Conservation (phyloP, 2,888 invertebrate species). For the Drosophila buzzatii region DNA sequence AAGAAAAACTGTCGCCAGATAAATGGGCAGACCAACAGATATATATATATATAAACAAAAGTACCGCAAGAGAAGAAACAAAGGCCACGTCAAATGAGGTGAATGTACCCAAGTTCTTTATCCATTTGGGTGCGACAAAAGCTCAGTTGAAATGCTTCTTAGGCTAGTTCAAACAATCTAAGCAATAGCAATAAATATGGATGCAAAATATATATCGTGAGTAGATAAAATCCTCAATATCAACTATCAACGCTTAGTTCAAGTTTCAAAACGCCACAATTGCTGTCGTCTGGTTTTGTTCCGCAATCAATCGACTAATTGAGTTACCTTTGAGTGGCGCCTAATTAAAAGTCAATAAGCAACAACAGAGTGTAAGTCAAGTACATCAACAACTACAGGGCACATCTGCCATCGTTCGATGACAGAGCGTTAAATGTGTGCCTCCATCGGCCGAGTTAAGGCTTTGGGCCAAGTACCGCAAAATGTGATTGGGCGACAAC, state of each 20-base stretch:
- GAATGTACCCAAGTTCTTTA: slow-evolving; percentile 56
- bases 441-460: slow-evolving; percentile 33
- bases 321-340: slow-evolving; percentile 24
- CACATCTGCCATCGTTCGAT: slow-evolving; percentile 22
- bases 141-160: slow-evolving; percentile 32
- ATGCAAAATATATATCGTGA: background rate
- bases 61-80: slow-evolving; percentile 51
- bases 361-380: slow-evolving; percentile 44
- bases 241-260: too few species aligned
- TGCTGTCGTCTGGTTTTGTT: too few species aligned
- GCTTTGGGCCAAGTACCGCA: slow-evolving; percentile 12
- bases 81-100: slow-evolving; percentile 46
- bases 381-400: slow-evolving; percentile 22
- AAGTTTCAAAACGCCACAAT: background rate
- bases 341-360: slow-evolving; percentile 52
- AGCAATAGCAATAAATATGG: background rate
- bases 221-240: too few species aligned
- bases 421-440: slow-evolving; percentile 42
- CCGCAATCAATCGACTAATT: slow-evolving; percentile 36
- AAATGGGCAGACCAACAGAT: slow-evolving; percentile 33
- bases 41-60: slow-evolving; percentile 35
- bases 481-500: slow-evolving; percentile 22
- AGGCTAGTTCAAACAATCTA: slow-evolving; percentile 28
- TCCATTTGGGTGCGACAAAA: slow-evolving; percentile 45
- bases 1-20: slow-evolving; percentile 57